Evolutionary conservation across 2,888 invertebrate genomes (phyloP), one percentile per base, ranked within the genome.

Genomic region (Chaetogeoica ovagalla): DNA sequence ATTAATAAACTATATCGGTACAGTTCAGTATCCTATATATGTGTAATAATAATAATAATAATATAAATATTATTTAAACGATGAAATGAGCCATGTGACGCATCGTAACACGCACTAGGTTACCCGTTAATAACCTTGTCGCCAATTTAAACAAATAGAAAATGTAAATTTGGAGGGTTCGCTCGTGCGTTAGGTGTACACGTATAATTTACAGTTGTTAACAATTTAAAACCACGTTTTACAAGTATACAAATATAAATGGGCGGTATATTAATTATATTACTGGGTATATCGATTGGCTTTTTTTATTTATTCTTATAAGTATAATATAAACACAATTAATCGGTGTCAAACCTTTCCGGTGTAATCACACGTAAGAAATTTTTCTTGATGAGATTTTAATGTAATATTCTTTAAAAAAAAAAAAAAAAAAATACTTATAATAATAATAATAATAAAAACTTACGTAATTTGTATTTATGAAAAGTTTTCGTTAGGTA

Each of bases 151-250:
- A 70, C 70, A 57, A 57, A 74, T 55, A 55, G n/a, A 11, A 74
- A 74, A 57, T 74, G 37, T 65, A 74, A 63, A 74, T 74, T 74
- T 55, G 1, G 43, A 37, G 74, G 74, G 74, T 55, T 55, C 39
- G 63, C 17, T 15, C 30, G 43, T 43, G 6, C 43, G 9, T 43
- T 43, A 9, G 2, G 1, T 60, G 2, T 15, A 37, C 55, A 63
- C 39, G 23, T 74, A 55, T 21, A 37, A 43, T 43, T 43, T 48
- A 11, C 48, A 48, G 48, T 48, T 8, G 63, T 52, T 73, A 11
- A 30, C 30, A 4, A 30, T 30, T 30, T 30, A 30, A 30, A 30
- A 4, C 30, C 30, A 2, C 30, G 30, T 73, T 21, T 55, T 37
- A 62, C 48, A 21, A 65, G 37, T 63, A 19, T 30, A 30, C 1